A percentile compares a stretch with the other conserved stretches of the same genome.
These are phyloP conservation scores for Oceanites oceanicus DNA, from an alignment of 2,113 vertebrate species.

Conservation along the genomic window DNA sequence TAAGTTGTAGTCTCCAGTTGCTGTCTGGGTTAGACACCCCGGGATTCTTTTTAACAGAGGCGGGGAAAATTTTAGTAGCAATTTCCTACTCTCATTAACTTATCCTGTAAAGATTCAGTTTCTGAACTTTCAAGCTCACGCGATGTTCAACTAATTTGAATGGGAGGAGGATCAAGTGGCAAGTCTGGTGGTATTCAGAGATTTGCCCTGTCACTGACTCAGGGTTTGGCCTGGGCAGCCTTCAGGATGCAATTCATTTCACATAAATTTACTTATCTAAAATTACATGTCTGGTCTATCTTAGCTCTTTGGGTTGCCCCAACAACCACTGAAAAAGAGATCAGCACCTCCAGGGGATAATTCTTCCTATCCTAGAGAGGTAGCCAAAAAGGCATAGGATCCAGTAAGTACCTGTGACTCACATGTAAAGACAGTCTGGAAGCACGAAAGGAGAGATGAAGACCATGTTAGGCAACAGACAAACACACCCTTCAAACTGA, in stretches of 20 bases:
- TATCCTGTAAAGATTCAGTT: not conserved
- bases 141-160: conserved; percentile 26
- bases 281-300: not conserved
- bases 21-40: conserved; percentile 54
- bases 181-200: not conserved
- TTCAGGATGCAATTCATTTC: not conserved
- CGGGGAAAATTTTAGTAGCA: conserved; percentile 42
- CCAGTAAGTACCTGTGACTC: conserved; percentile 35
- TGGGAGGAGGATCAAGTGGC: not conserved
- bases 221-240: conserved; percentile 4
- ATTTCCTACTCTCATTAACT: conserved; percentile 48
- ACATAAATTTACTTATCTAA: not conserved
- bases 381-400: not conserved
- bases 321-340: not conserved
- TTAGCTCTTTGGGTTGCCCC: not conserved
- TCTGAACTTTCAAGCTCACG: conserved; percentile 6
- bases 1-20: conserved; percentile 55
- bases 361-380: not conserved
- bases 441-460: not conserved
- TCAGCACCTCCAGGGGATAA: not conserved
- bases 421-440: not conserved
- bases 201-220: conserved; percentile 46
- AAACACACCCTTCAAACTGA: not conserved
- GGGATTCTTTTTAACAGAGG: conserved; percentile 59
- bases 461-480: not conserved